phyloP scores from a whole-genome alignment of 2,113 vertebrate genomes.

The Mobula hypostoma region DNA sequence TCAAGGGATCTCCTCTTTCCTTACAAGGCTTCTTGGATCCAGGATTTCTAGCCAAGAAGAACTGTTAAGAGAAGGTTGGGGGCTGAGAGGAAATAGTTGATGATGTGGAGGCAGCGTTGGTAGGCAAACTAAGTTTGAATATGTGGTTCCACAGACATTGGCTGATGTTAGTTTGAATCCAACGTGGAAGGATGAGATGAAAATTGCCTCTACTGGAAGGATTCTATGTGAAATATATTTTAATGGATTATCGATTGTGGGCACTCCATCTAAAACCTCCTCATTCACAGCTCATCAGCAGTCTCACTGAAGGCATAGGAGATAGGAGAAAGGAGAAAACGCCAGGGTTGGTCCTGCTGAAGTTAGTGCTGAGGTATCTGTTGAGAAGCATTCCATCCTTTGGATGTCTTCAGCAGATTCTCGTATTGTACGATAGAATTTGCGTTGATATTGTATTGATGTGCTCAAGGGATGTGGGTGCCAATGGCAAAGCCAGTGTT shows the following conservation, averaged over 20 bases:
- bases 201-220: neutral
- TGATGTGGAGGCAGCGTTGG: neutral
- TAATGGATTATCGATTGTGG: neutral
- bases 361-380: neutral
- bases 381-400: neutral
- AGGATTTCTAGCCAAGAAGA: neutral
- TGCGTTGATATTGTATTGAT: too few relatives aligned
- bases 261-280: neutral
- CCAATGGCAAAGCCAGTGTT: too few relatives aligned
- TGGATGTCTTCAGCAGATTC: neutral
- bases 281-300: neutral
- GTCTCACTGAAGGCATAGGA: neutral
- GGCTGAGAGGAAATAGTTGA: neutral
- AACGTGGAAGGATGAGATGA: neutral
- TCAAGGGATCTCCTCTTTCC: neutral
- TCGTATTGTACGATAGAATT: neutral
- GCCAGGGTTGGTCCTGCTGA: neutral
- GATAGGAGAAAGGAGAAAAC: too few relatives aligned
- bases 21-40: neutral
- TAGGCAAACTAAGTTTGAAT: too few relatives aligned
- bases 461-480: too few relatives aligned
- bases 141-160: neutral
- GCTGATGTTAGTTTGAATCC: neutral
- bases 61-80: neutral
- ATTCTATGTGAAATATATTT: neutral